These are phyloP conservation scores for Cosmia trapezina DNA, from an alignment of 2,888 invertebrate species.

Conservation along the genomic window DNA sequence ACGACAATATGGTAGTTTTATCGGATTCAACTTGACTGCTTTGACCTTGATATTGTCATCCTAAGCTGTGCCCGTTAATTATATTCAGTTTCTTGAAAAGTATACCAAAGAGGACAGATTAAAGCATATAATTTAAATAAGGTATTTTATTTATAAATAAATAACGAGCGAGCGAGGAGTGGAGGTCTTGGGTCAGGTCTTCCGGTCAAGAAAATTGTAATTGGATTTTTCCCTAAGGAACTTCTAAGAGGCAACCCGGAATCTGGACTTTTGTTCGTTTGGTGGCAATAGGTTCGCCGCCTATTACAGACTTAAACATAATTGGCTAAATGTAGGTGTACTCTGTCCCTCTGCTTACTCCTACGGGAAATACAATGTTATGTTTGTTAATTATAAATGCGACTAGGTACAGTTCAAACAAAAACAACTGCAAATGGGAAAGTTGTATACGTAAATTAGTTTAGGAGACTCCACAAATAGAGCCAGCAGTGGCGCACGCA, in stretches of 20 bases:
- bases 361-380: conserved; percentile 13
- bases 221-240: conserved; percentile 22
- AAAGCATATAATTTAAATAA: neutral
- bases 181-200: neutral
- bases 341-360: neutral
- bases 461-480: conserved; percentile 55
- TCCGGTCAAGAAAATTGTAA: conserved; percentile 17
- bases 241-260: neutral
- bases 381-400: conserved; percentile 25
- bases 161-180: no score
- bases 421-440: conserved; percentile 43
- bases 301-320: neutral
- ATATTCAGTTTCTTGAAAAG: neutral
- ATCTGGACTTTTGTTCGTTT: neutral
- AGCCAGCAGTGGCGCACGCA: conserved; percentile 34
- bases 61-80: neutral
- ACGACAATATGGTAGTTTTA: neutral
- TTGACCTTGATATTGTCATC: neutral
- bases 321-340: conserved; percentile 3
- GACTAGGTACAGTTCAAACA: conserved; percentile 26
- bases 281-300: neutral
- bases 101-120: neutral
- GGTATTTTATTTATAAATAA: neutral
- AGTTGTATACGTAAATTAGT: conserved; percentile 51
- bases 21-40: neutral